These are phyloP conservation scores for Augochlorella aurata DNA, from an alignment of 2,888 invertebrate species.

Conservation along the genomic window DNA sequence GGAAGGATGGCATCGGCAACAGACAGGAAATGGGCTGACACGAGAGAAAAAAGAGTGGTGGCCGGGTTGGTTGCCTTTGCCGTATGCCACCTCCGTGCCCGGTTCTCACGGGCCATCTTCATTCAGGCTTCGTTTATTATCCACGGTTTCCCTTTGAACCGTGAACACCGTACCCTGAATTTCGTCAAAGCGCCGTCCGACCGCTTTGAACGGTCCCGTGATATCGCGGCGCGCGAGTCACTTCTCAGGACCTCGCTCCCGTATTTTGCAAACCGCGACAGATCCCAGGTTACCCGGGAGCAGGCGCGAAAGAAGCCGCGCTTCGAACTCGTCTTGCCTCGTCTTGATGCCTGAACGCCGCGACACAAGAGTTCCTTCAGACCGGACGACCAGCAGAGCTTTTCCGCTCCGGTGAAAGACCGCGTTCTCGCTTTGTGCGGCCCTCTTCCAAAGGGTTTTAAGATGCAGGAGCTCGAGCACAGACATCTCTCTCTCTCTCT, in stretches of 20 bases:
- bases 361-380: not conserved
- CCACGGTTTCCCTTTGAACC: constrained; percentile 41
- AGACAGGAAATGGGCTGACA: constrained; percentile 53
- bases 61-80: constrained; percentile 34
- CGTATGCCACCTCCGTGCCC: constrained; percentile 33
- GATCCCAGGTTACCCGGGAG: not conserved
- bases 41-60: constrained; percentile 22
- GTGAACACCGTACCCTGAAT: constrained; percentile 28
- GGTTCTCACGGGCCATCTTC: constrained; percentile 44
- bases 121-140: constrained; percentile 49
- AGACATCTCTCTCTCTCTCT: not conserved
- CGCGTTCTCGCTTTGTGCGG: not conserved
- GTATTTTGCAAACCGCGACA: not conserved
- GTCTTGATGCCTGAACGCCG: not conserved
- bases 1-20: constrained; percentile 40
- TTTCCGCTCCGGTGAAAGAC: constrained; percentile 1
- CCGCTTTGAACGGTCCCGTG: constrained; percentile 1
- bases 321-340: not conserved
- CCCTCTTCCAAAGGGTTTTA: not conserved
- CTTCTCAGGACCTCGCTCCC: not conserved
- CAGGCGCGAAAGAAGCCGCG: constrained; percentile 4
- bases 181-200: constrained; percentile 24
- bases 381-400: not conserved
- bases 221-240: not conserved
- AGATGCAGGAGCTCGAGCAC: not conserved